Conservation (phyloP, 1,140 invertebrate species). For the Polypedilum vanderplanki region DNA sequence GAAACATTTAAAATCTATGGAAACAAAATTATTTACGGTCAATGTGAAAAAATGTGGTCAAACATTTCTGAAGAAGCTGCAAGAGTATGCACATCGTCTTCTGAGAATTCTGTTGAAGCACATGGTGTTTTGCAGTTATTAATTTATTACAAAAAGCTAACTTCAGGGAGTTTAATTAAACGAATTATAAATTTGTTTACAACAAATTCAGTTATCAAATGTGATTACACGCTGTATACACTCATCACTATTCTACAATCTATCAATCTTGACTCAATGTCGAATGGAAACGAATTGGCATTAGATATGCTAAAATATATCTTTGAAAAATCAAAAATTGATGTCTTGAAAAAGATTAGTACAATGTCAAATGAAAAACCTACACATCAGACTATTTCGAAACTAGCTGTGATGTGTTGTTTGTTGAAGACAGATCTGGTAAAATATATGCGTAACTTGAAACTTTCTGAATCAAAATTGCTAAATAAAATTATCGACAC, state of each 20-base stretch:
- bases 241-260: background rate
- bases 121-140: conserved; percentile 40
- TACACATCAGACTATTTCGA: background rate
- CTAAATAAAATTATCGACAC: background rate
- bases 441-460: background rate
- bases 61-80: background rate
- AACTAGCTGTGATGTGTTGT: conserved; percentile 22
- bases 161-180: conserved; percentile 38
- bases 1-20: background rate
- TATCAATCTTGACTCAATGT: background rate
- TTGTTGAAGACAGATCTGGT: background rate
- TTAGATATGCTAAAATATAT: background rate
- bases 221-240: conserved; percentile 30
- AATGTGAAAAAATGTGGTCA: background rate
- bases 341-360: conserved; percentile 20
- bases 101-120: background rate
- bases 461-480: background rate
- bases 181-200: conserved; percentile 39
- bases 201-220: conserved; percentile 31
- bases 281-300: background rate
- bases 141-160: conserved; percentile 32
- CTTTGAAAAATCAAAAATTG: background rate
- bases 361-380: background rate
- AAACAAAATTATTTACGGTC: background rate
- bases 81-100: background rate